A percentile compares a stretch with the other conserved stretches of the same genome.
phyloP scores from a whole-genome alignment of 1,140 invertebrate species.

The Bemisia tabaci region DNA sequence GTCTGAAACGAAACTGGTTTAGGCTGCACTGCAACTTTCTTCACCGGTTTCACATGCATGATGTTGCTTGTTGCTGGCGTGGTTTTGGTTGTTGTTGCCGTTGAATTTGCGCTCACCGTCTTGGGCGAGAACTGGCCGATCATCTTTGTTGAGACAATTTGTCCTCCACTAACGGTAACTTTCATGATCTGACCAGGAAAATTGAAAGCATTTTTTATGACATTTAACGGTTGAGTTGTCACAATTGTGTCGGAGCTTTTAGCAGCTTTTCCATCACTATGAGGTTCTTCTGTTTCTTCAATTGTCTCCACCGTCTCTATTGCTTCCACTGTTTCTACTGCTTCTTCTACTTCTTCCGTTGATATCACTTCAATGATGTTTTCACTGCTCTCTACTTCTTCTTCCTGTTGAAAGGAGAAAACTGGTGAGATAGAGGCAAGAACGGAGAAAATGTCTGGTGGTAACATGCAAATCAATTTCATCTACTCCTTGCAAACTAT shows the following conservation, averaged over 20 bases:
- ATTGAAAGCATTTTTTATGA: not conserved
- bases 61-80: not conserved
- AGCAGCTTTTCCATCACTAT: not conserved
- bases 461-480: no score
- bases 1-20: not conserved
- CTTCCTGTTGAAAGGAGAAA: no score
- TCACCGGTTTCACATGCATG: not conserved
- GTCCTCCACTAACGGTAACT: not conserved
- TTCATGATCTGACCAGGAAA: not conserved
- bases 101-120: not conserved
- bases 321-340: constrained; percentile 14
- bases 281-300: not conserved
- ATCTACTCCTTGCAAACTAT: no score
- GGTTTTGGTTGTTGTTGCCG: not conserved
- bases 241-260: not conserved
- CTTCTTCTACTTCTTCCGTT: not conserved
- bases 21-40: not conserved
- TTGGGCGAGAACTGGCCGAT: not conserved
- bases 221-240: not conserved
- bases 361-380: not conserved
- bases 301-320: not conserved
- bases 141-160: not conserved
- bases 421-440: no score
- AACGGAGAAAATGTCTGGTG: no score
- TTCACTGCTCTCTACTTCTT: not conserved